Base-by-base conservation (phyloP, 2,888 invertebrate species). In the Pinctada fucata region DNA sequence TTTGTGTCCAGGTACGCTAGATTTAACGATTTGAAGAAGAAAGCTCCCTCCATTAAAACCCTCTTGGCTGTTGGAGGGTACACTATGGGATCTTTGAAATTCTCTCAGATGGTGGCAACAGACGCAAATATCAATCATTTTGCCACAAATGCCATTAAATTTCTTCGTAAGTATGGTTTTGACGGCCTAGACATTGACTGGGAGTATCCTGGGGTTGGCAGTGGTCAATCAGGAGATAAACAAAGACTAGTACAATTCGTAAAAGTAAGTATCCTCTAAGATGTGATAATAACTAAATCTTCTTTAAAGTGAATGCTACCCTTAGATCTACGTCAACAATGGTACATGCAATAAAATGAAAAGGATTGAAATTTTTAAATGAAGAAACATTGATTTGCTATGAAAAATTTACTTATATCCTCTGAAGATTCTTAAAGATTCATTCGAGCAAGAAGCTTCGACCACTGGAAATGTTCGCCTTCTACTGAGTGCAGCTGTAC, bases 151-250 rank as follows among this genome's bases (percentile, higher is more conserved):
- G 71, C 85, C 8, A 83, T 91, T 2, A 52, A 75, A 6, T 91
- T 86, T 84, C 79, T 90, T 67, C 81, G 89, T 50, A 78, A 85
- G 58, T 72, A 86, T 89, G 95, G 95, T 66, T 98, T 98, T 90
- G 95, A 95, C 82, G 98, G 98, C 3, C 93, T 98, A 0, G 97
- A 97, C 88, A 93, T 98, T 50, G 97, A 97, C 88, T 98, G 98
- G 98, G 97, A 97, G 90, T 98, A 98, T 91, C 98, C 98, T 0
- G 90, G 86, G 10, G 85, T 84, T 68, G 78, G 90, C 68, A 90
- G 90, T 13, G 90, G 91, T 80, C 90, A 90, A 2, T 81, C 90
- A 2, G 85, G 79, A 10, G 91, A 91, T 80, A 90, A 85, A 79
- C 80, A 88, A 0, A 84, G 81, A 69, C 91, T 87, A 74, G 83